A percentile compares a stretch with the other conserved stretches of the same genome.
These are phyloP conservation scores for Galleria mellonella DNA, from an alignment of 1,140 invertebrate genomes.

Conservation along the genomic window DNA sequence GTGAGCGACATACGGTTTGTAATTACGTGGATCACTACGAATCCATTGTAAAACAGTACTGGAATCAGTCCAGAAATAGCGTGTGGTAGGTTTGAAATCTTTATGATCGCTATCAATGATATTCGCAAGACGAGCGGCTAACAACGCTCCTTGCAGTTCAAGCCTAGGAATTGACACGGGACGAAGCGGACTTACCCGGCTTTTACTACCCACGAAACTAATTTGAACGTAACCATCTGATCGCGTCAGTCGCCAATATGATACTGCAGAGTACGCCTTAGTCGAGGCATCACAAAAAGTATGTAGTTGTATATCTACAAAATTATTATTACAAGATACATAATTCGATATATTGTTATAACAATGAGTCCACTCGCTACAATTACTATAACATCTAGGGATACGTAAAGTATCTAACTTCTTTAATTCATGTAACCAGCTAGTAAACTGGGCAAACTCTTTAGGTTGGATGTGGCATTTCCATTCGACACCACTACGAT, in stretches of 20 bases:
- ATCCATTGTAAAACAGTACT: constrained; percentile 21
- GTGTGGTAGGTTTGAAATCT: constrained; percentile 1
- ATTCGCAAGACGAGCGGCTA: constrained; percentile 26
- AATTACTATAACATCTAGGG: constrained; percentile 7
- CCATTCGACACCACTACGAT: constrained; percentile 41
- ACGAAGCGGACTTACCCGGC: constrained; percentile 33
- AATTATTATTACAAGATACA: no score
- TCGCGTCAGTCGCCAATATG: constrained; percentile 17
- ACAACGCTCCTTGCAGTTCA: constrained; percentile 43
- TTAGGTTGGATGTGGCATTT: constrained; percentile 22
- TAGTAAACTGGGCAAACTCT: constrained; percentile 9
- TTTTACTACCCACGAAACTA: constrained; percentile 19
- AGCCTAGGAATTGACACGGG: constrained; percentile 34
- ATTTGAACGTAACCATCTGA: constrained; percentile 7
- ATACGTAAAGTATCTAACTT: constrained; percentile 5
- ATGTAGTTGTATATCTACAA: constrained; percentile 16
- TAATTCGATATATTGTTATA: neutral
- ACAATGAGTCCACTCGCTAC: neutral
- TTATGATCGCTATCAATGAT: constrained; percentile 23
- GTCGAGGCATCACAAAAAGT: constrained; percentile 22
- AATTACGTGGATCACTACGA: constrained; percentile 18
- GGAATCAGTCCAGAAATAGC: constrained; percentile 21
- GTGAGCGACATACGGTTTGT: constrained; percentile 47
- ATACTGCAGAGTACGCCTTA: constrained; percentile 14
- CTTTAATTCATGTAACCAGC: constrained; percentile 15